Evolutionary conservation across 2,888 invertebrate species (phyloP).

Genomic region (Ectropis crepuscularia): DNA sequence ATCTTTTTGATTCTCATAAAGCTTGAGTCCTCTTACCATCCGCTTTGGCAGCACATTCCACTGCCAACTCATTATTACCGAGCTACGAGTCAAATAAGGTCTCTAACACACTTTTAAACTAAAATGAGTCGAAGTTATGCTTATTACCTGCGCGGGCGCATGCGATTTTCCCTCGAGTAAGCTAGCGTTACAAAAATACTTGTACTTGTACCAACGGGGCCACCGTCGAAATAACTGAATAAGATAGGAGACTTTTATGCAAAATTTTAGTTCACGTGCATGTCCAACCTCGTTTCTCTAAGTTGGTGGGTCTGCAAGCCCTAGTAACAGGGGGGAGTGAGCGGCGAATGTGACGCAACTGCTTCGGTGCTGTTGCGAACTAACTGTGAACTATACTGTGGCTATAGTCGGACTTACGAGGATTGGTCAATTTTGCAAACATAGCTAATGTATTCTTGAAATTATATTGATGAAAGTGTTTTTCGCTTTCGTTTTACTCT

Average conservation of each 20-base stretch:
- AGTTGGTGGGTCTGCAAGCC: constrained; percentile 39
- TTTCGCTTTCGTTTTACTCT: too few species aligned
- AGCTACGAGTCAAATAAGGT: too few species aligned
- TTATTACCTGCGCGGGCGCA: constrained; percentile 13
- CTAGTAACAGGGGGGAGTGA: constrained; percentile 73
- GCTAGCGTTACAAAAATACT: constrained; percentile 24
- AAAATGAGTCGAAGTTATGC: constrained; percentile 4
- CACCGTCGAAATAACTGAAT: not conserved
- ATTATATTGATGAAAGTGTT: too few species aligned
- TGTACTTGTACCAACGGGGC: not conserved
- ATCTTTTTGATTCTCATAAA: too few species aligned
- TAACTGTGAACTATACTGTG: constrained; percentile 1
- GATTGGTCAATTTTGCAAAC: constrained; percentile 48
- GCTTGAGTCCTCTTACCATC: too few species aligned
- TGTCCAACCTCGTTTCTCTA: not conserved
- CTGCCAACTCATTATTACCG: too few species aligned
- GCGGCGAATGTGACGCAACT: constrained; percentile 75
- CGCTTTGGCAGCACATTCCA: too few species aligned
- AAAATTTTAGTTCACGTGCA: not conserved
- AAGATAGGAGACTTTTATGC: not conserved
- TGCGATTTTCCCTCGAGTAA: constrained; percentile 40
- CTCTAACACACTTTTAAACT: not conserved
- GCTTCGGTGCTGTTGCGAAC: constrained; percentile 48
- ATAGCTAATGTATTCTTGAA: not conserved
- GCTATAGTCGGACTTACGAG: constrained; percentile 40